Conservation (phyloP, 2,888 invertebrate species). For the Nebria brevicollis region DNA sequence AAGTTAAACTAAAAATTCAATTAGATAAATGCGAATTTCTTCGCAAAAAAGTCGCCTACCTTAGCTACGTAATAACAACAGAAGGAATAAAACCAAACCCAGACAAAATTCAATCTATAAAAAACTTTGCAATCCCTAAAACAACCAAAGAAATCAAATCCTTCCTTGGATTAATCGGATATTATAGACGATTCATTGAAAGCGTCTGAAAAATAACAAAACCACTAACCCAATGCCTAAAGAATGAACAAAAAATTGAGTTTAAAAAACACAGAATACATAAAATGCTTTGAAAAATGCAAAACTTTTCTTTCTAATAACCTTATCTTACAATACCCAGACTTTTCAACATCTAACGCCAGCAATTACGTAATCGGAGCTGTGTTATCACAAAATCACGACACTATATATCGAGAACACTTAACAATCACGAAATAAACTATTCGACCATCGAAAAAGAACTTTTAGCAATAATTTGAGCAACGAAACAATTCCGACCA, state of each 20-base stretch:
- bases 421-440: no score
- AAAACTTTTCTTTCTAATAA: slow-evolving; percentile 7
- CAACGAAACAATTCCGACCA: slow-evolving; percentile 44
- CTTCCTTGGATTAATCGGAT: slow-evolving; percentile 39
- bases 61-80: slow-evolving; percentile 37
- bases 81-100: slow-evolving; percentile 15
- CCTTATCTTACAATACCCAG: no score
- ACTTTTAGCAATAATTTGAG: no score
- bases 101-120: slow-evolving; percentile 17
- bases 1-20: slow-evolving; percentile 13
- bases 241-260: slow-evolving; percentile 48
- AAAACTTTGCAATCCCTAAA: slow-evolving; percentile 19
- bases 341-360: slow-evolving; percentile 32
- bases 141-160: slow-evolving; percentile 32
- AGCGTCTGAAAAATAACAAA: slow-evolving; percentile 24
- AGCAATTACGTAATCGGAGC: slow-evolving; percentile 22
- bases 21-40: slow-evolving; percentile 33
- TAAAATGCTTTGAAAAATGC: slow-evolving; percentile 45
- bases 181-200: no score
- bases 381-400: slow-evolving; percentile 16
- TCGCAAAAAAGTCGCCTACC: neutral
- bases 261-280: slow-evolving; percentile 36
- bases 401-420: neutral
- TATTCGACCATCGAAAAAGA: no score
- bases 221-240: slow-evolving; percentile 50